These are phyloP conservation scores for Salvelinus alpinus DNA, from an alignment of 2,113 vertebrate genomes.

Conservation along the genomic window DNA sequence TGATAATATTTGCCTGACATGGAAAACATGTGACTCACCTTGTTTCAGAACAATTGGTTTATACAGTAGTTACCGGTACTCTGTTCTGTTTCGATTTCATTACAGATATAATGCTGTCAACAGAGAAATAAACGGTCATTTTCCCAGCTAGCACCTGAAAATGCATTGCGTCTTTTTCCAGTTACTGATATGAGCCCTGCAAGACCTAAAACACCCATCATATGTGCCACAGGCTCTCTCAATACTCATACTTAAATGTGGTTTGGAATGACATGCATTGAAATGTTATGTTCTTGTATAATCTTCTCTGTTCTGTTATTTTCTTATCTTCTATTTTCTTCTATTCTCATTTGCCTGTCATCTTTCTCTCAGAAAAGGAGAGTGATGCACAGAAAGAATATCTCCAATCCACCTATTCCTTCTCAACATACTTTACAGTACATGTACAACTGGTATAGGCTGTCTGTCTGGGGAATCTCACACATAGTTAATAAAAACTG, in stretches of 20 bases:
- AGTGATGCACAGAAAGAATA: background rate
- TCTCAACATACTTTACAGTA: background rate
- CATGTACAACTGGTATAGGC: conserved; percentile 18
- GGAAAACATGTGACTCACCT: background rate
- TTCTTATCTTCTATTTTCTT: too few relatives aligned
- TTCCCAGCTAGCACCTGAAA: background rate
- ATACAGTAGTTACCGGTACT: background rate
- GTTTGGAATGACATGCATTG: background rate
- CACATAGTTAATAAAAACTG: conserved; percentile 13
- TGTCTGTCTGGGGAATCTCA: conserved; percentile 34
- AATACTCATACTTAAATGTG: background rate
- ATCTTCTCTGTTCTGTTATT: too few relatives aligned
- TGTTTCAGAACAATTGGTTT: background rate
- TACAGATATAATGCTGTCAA: background rate
- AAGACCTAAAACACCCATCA: too few relatives aligned
- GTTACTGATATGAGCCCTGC: background rate
- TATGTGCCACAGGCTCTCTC: too few relatives aligned
- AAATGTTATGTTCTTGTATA: background rate
- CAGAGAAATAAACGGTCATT: background rate
- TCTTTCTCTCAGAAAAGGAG: background rate
- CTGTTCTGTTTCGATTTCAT: background rate
- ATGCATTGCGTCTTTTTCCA: background rate
- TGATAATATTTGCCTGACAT: background rate
- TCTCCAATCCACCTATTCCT: background rate
- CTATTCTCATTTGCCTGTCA: too few relatives aligned